These are phyloP conservation scores for Corythoichthys intestinalis DNA, from an alignment of 2,113 vertebrate species.

Conservation along the genomic window DNA sequence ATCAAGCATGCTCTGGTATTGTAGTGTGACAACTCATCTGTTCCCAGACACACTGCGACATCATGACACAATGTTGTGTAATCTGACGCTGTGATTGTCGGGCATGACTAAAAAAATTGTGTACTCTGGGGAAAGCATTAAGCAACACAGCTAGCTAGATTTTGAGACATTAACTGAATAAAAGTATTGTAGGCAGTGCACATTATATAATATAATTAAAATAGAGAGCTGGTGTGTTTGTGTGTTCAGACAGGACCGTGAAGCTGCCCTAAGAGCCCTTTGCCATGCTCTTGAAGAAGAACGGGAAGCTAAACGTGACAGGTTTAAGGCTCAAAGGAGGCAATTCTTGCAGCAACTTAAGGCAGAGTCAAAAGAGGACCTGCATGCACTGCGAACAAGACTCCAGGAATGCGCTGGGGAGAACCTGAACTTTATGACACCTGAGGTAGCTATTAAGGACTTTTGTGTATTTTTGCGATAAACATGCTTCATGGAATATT, in stretches of 20 bases:
- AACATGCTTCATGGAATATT: background rate
- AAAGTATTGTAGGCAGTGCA: too few species aligned
- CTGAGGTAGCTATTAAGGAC: background rate
- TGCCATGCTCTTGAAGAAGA: slow-evolving; percentile 3
- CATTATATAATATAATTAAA: too few species aligned
- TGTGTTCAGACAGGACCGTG: background rate
- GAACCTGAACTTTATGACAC: background rate
- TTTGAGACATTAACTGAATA: too few species aligned
- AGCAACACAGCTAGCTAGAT: too few species aligned
- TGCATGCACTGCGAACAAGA: background rate
- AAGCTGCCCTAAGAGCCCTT: background rate
- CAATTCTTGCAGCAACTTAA: background rate
- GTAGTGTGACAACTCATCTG: too few species aligned
- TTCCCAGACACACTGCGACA: too few species aligned
- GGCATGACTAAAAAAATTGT: too few species aligned
- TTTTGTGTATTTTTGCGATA: background rate
- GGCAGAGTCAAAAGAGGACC: slow-evolving; percentile 1
- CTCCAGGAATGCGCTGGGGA: background rate
- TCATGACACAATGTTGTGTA: too few species aligned
- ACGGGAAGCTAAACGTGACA: background rate
- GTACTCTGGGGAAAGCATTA: too few species aligned
- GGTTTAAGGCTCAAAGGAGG: background rate
- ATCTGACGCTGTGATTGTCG: too few species aligned
- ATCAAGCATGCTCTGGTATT: too few species aligned
- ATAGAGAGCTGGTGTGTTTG: background rate